A percentile compares a stretch with the other conserved stretches of the same genome.
Evolutionary conservation across 2,888 invertebrate genomes (phyloP).

Genomic region (Idaea aversata): DNA sequence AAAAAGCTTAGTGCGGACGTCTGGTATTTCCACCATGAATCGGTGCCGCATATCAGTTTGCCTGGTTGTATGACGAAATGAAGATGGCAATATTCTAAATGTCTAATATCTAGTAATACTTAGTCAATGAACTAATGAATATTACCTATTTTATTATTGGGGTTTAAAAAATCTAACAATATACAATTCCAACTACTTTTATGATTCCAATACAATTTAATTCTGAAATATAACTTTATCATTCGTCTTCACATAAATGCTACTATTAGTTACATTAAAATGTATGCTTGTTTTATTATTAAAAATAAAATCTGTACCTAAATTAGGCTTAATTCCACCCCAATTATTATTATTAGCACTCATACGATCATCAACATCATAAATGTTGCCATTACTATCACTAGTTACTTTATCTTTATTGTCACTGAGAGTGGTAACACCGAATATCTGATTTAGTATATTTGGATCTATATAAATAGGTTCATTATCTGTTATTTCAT

Average conservation of each 20-base stretch:
- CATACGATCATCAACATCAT: constrained; percentile 8
- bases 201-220: constrained; percentile 4
- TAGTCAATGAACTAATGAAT: no score
- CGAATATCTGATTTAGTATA: neutral
- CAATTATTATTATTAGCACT: constrained; percentile 8
- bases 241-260: constrained; percentile 30
- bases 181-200: neutral
- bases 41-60: no score
- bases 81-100: no score
- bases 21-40: no score
- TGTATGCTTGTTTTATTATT: constrained; percentile 17
- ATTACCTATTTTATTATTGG: no score
- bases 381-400: neutral
- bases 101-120: no score
- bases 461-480: neutral
- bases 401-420: constrained; percentile 8
- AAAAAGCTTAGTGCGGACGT: no score
- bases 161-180: neutral
- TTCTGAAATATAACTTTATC: constrained; percentile 29
- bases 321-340: neutral
- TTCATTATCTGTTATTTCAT: neutral
- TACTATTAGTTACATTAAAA: constrained; percentile 39
- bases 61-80: no score
- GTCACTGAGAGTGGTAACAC: neutral
- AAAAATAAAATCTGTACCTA: neutral